phyloP scores from a whole-genome alignment of 2,797 vertebrate species.

The Champsocephalus gunnari region DNA sequence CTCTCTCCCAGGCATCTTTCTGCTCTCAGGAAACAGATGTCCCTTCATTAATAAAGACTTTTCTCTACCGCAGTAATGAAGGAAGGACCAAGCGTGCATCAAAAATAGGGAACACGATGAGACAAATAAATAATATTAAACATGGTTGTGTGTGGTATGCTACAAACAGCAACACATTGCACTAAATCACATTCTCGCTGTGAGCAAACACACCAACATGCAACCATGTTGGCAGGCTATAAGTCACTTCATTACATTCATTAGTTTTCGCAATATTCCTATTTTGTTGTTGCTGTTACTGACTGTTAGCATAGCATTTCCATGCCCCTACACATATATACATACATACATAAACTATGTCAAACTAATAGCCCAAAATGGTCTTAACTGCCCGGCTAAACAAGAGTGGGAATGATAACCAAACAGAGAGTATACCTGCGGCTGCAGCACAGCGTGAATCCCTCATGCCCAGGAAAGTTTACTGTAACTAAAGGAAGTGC shows the following conservation, averaged over 20 bases:
- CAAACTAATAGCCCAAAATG: no score
- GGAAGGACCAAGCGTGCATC: slow-evolving; percentile 32
- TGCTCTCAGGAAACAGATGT: slow-evolving; percentile 85
- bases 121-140: slow-evolving; percentile 34
- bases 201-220: slow-evolving; percentile 30
- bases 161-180: slow-evolving; percentile 23
- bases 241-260: slow-evolving; percentile 27
- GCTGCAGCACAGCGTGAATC: slow-evolving; percentile 45
- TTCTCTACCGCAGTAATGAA: slow-evolving; percentile 63
- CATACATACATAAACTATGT: no score
- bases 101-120: slow-evolving; percentile 25
- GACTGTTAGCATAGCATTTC: slow-evolving; percentile 16
- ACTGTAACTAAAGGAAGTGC: slow-evolving; percentile 63
- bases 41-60: slow-evolving; percentile 79
- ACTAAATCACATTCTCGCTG: slow-evolving; percentile 18
- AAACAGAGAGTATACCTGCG: slow-evolving; percentile 38
- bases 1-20: slow-evolving; percentile 74
- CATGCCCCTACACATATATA: background rate
- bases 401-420: slow-evolving; percentile 31
- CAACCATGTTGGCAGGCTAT: slow-evolving; percentile 11
- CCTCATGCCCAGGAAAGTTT: slow-evolving; percentile 40
- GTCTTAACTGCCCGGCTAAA: background rate
- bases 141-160: slow-evolving; percentile 32
- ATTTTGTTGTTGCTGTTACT: slow-evolving; percentile 12
- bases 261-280: slow-evolving; percentile 6